Base-by-base conservation (phyloP, 2,113 vertebrate species). In the Indicator maculatus region DNA sequence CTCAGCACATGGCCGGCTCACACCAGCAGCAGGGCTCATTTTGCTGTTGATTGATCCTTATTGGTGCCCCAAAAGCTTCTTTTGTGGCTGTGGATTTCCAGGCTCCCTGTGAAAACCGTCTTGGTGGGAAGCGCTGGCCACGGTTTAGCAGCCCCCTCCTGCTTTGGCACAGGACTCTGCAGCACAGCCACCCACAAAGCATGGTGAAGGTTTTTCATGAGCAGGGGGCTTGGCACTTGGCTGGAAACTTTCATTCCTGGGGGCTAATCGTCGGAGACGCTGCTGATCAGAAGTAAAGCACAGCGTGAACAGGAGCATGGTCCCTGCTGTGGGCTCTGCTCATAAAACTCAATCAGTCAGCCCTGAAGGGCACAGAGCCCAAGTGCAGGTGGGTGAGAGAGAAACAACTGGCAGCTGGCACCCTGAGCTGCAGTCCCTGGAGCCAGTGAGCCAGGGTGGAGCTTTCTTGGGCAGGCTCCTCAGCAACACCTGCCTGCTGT, bases 341-440 rank as follows among this genome's bases (percentile, higher is more conserved):
- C 0, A 0, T 82, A 27, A 36, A 36, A 26, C 53, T 16, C 15
- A 44, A 44, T 44, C 0, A 0, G 11, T 7, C 84, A 47, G 41
- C 56, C 72, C 27, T 39, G 85, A 67, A n/a, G 85, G 72, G 19
- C 82, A 50, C 3, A 0, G 69, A 61, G 55, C 72, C 5, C 1
- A 12, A 11, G 38, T 1, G 0, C 45, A 64, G 85, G 60, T 24
- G 67, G 73, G 0, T 3, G 61, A 47, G 67, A 56, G 52, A 47
- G 59, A 21, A 53, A 26, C 2, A 7, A 21, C 44, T 19, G 2
- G 2, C 24, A 33, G 4, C 52, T 44, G 38, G 27, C 50, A 50
- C n/a, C 0, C 1, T 1, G 8, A 38, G 2, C 1, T 10, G 50
- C 19, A 26, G 3, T 19, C 11, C 28, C 52, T 3, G 39, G 52